Percentiles rank a stretch among this genome's conserved stretches.
Conservation (phyloP, 2,113 vertebrate genomes). For the Elephas maximus region DNA sequence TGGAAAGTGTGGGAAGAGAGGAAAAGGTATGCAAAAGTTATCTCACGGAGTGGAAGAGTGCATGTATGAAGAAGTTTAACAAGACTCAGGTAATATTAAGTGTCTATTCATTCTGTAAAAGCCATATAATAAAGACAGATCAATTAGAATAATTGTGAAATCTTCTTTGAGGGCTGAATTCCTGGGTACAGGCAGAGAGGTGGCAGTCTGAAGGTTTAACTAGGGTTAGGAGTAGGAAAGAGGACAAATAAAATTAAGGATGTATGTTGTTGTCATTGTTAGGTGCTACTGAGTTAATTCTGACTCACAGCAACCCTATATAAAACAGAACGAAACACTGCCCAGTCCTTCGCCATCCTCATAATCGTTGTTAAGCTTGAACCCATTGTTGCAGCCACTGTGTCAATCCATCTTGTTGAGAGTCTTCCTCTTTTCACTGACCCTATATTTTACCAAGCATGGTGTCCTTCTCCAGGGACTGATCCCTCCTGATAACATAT, state of each 20-base stretch:
- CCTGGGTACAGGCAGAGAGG: not conserved
- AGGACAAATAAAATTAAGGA: not conserved
- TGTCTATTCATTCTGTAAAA: not conserved
- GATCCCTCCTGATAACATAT: too few relatives aligned
- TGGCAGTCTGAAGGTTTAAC: not conserved
- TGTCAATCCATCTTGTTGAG: too few relatives aligned
- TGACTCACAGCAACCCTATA: too few relatives aligned
- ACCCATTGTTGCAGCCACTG: too few relatives aligned
- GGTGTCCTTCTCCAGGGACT: too few relatives aligned
- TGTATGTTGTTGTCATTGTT: too few relatives aligned
- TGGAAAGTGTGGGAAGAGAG: not conserved
- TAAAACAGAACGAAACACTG: too few relatives aligned
- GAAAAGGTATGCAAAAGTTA: not conserved
- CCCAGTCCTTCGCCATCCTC: too few relatives aligned
- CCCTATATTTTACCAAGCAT: too few relatives aligned
- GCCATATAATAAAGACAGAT: not conserved
- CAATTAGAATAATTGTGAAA: not conserved
- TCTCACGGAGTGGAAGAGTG: not conserved
- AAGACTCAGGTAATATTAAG: not conserved
- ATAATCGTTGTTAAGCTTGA: too few relatives aligned
- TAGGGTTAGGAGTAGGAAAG: not conserved
- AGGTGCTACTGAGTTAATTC: too few relatives aligned
- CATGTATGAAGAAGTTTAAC: not conserved
- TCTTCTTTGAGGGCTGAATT: not conserved
- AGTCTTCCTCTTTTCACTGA: too few relatives aligned